Base-by-base conservation (phyloP, 2,797 vertebrate species). In the Caiman crocodilus region DNA sequence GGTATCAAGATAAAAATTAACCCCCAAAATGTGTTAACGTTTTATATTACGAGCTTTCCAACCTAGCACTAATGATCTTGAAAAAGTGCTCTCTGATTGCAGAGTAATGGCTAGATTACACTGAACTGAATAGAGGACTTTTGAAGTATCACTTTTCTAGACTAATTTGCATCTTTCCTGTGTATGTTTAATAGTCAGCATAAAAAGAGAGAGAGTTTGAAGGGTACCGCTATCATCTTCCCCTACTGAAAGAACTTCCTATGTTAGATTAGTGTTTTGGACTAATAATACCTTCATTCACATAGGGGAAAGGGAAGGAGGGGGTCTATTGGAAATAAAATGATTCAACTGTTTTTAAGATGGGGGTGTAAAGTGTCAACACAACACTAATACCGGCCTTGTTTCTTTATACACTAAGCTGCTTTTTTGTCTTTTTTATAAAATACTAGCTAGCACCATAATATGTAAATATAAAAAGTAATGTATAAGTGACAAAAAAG, bases 131-230 rank as follows among this genome's bases (percentile, higher is more conserved):
- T 94, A 82, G 92, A 95, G 69, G 88, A 93, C 92, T 96, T 50
- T 97, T 87, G 94, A 94, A 83, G 87, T 95, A 94, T 97, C 83
- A 5, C 56, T 81, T 96, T 97, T 94, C 94, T 77, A 63, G 79
- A 88, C 93, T 89, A 91, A 93, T 95, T 86, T 94, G 89, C 92
- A 93, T 97, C 91, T 97, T 96, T 97, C 86, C 84, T 94, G 75
- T 94, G 71, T 92, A 35, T 93, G 73, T 94, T 83, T 95, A 92
- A 76, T 82, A 94, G 56, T 82, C 75, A 88, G 84, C 35, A 79
- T 82, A 79, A 85, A 85, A 64, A 74, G 82, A 87, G 82, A 87
- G 55, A 25, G 32, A 14, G 69, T 94, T 80, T 58, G 73, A 63
- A 26, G 21, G 65, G 9, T 65, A 23, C 67, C 42, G 79, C 74